These are phyloP conservation scores for Pantherophis alleghaniensis DNA, from an alignment of 2,797 vertebrate genomes.

Conservation along the genomic window DNA sequence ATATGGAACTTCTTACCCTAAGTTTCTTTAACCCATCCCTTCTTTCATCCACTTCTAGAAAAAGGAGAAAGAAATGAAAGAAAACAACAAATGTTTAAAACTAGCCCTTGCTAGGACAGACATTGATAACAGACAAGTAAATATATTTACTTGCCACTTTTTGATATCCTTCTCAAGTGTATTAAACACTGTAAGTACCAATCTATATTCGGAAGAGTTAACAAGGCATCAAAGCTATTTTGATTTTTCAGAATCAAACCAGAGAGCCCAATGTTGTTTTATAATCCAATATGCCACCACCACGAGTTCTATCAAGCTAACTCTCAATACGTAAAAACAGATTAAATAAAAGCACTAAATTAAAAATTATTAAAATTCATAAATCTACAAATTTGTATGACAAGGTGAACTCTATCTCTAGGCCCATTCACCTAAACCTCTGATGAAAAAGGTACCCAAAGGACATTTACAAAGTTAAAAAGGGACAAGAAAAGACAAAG, in stretches of 20 bases:
- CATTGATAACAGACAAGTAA: not conserved
- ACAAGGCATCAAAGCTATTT: not conserved
- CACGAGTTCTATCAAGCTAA: too few relatives aligned
- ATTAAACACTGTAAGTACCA: not conserved
- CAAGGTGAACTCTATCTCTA: not conserved
- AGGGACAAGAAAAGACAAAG: not conserved
- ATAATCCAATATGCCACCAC: fast-evolving
- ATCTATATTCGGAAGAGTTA: not conserved
- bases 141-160: not conserved
- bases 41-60: not conserved
- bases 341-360: not conserved
- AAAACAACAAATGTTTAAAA: not conserved
- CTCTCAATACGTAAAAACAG: not conserved
- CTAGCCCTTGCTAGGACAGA: not conserved
- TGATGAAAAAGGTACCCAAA: not conserved
- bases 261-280: not conserved
- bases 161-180: not conserved
- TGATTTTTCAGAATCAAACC: not conserved
- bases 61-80: not conserved
- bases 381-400: not conserved
- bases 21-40: not conserved
- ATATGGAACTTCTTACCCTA: not conserved
- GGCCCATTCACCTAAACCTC: not conserved
- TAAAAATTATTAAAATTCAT: not conserved
- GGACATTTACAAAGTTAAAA: not conserved